phyloP scores from a whole-genome alignment of 2,797 vertebrate species.

The Masticophis lateralis region DNA sequence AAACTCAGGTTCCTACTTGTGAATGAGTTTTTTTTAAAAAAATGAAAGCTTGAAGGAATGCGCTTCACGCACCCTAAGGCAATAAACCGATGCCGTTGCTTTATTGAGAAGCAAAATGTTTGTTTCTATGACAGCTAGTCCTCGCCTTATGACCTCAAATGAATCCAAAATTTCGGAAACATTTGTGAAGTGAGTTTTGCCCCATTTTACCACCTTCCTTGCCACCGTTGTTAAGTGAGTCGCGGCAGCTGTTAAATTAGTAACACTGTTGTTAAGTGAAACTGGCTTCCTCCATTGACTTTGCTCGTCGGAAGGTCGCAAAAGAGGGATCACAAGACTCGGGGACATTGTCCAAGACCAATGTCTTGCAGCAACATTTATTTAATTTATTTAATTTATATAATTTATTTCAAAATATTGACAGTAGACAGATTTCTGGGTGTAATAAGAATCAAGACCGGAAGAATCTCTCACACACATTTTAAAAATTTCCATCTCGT shows the following conservation, averaged over 20 bases:
- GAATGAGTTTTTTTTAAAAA: not conserved
- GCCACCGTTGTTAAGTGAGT: too few species aligned
- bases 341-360: too few species aligned
- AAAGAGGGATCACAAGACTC: too few species aligned
- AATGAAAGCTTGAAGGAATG: not conserved
- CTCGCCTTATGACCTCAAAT: fast-evolving
- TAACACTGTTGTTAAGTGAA: too few species aligned
- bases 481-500: not conserved
- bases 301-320: too few species aligned
- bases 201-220: too few species aligned
- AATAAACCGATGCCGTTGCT: not conserved
- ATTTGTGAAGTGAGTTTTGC: too few species aligned
- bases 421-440: not conserved
- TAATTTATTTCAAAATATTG: not conserved
- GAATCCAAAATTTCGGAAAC: too few species aligned
- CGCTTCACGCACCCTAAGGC: not conserved
- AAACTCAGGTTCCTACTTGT: not conserved
- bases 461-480: not conserved
- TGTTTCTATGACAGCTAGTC: not conserved
- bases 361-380: too few species aligned
- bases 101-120: not conserved
- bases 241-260: too few species aligned
- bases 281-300: too few species aligned
- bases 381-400: too few species aligned
- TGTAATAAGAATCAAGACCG: not conserved